phyloP scores from a whole-genome alignment of 1,140 invertebrate genomes.

The Idris sp. region DNA sequence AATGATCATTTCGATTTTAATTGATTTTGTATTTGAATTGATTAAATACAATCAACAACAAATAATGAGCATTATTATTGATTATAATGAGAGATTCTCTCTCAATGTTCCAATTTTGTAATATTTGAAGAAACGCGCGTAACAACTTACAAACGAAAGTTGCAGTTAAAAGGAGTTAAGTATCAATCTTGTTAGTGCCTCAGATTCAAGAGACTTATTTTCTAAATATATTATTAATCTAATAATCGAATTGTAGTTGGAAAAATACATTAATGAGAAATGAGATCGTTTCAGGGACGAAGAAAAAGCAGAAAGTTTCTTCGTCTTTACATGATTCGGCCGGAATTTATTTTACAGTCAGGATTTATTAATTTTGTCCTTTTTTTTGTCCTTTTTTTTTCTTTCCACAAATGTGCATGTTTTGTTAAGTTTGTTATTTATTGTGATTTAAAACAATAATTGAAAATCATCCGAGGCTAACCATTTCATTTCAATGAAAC shows the following conservation, averaged over 20 bases:
- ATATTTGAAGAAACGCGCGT: constrained; percentile 45
- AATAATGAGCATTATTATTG: too few species aligned
- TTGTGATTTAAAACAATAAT: constrained; percentile 23
- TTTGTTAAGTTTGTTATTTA: constrained; percentile 48
- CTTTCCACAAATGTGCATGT: constrained; percentile 14
- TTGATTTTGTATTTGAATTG: too few species aligned
- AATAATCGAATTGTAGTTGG: constrained; percentile 44
- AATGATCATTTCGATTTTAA: too few species aligned
- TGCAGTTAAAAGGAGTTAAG: constrained; percentile 56
- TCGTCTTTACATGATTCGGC: constrained; percentile 26
- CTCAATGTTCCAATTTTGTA: constrained; percentile 38
- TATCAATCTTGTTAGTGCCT: constrained; percentile 51
- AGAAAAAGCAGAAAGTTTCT: constrained; percentile 30
- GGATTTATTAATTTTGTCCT: constrained; percentile 15
- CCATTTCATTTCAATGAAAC: constrained; percentile 3
- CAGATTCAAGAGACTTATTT: constrained; percentile 36
- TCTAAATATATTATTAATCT: constrained; percentile 48
- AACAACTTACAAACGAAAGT: constrained; percentile 50
- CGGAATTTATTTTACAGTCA: constrained; percentile 41
- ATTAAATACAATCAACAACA: too few species aligned
- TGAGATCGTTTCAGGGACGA: constrained; percentile 51
- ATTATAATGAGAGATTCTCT: too few species aligned
- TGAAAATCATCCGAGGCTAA: constrained; percentile 40
- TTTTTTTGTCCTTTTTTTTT: constrained; percentile 10
- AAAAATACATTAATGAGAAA: constrained; percentile 51